Percentiles rank a stretch among this genome's conserved stretches.
Evolutionary conservation across 2,113 vertebrate genomes (phyloP).

Genomic region (Pithys albifrons): DNA sequence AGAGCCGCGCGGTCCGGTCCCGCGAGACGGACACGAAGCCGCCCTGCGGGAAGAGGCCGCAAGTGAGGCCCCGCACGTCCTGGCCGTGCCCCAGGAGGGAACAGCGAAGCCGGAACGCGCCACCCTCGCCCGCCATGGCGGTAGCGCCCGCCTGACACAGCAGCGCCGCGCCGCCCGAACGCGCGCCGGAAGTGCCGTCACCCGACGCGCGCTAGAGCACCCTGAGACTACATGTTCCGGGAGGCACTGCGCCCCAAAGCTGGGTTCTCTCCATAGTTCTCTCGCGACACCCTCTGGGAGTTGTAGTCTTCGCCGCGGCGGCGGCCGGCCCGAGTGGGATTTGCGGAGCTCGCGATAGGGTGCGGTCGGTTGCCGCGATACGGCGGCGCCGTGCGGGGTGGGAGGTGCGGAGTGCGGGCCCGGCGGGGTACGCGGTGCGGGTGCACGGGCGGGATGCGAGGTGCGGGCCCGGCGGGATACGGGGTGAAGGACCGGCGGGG

Average conservation of each 20-base stretch:
- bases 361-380: background rate
- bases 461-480: too few relatives aligned
- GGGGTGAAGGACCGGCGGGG: too few relatives aligned
- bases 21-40: constrained; percentile 93
- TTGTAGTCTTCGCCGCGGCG: accelerated
- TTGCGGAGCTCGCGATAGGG: accelerated
- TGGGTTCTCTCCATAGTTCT: accelerated
- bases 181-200: constrained; percentile 3
- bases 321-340: too few relatives aligned
- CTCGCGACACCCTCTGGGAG: background rate
- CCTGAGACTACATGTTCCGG: background rate
- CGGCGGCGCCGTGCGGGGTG: background rate
- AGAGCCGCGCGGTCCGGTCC: constrained; percentile 91
- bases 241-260: accelerated
- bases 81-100: constrained; percentile 89
- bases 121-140: constrained; percentile 68
- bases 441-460: too few relatives aligned
- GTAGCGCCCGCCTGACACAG: constrained; percentile 73
- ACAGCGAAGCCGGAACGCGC: constrained; percentile 86
- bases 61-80: constrained; percentile 88
- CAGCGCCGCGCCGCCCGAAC: constrained; percentile 38
- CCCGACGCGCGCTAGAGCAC: accelerated
- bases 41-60: constrained; percentile 80
- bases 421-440: too few relatives aligned
- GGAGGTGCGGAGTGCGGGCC: background rate